Conservation (phyloP, 37 sponge, comb jelly and placozoan species). For the Geodia barretti region DNA sequence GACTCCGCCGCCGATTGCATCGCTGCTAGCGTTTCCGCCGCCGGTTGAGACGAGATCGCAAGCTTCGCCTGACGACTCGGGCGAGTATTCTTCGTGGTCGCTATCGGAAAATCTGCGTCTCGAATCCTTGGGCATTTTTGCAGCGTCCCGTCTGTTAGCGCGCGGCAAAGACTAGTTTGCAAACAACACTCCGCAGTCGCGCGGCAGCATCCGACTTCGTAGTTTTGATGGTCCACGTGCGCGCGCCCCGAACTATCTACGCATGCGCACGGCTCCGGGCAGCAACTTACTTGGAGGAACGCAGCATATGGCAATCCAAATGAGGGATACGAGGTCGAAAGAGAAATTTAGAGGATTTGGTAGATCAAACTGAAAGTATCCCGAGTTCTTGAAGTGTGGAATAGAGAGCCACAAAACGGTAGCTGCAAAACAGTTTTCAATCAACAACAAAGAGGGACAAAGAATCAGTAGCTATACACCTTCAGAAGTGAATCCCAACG, state of each 20-base stretch:
- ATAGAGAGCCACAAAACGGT: constrained; percentile 45
- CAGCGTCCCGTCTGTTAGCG: neutral
- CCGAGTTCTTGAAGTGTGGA: constrained; percentile 35
- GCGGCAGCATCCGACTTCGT: no score
- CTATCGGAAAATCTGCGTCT: neutral
- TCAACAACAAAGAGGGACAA: neutral
- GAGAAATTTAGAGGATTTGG: constrained; percentile 79
- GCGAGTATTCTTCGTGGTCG: neutral
- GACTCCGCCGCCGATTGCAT: no score
- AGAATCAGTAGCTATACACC: constrained; percentile 19
- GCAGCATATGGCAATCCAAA: constrained; percentile 43
- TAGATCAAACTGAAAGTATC: constrained; percentile 42
- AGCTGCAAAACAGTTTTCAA: constrained; percentile 17
- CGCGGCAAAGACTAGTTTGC: neutral
- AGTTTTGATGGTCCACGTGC: neutral
- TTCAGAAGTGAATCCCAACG: constrained; percentile 85
- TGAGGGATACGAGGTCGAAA: constrained; percentile 47
- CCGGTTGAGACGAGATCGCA: neutral
- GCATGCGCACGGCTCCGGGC: neutral
- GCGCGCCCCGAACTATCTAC: neutral
- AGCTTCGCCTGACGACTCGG: neutral
- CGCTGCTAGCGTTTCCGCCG: neutral
- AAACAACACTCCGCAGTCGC: neutral
- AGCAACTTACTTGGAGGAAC: constrained; percentile 55
- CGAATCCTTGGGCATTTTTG: neutral